Base-by-base conservation (phyloP, 2,797 vertebrate species). In the Melanotaenia boesemani region DNA sequence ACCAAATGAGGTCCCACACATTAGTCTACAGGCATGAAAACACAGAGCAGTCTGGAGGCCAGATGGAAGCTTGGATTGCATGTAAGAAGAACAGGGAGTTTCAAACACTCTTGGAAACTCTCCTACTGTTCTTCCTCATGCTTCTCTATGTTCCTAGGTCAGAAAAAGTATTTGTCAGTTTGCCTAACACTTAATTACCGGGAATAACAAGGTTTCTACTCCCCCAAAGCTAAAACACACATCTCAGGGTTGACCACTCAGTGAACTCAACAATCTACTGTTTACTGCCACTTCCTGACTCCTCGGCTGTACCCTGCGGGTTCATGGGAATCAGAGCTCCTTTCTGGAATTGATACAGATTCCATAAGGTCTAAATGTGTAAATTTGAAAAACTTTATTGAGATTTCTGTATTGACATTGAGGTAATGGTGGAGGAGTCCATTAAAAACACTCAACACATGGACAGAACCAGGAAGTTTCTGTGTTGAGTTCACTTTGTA, bases 31-130 rank as follows among this genome's bases (percentile, higher is more conserved):
- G 79, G 67, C 79, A 81, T 30, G n/a, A 70, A 87, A 77, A 85
- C 69, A 82, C 78, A 16, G 28, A 68, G 60, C 76, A 66, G 81
- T 89, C 92, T 94, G 93, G 91, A 88, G 52, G 79, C 79, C 92
- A 94, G 89, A 94, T 94, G 94, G 91, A 84, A 70, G 88, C 80
- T 73, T 72, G 72, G 78, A 81, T 86, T 81, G 77, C 83, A 93
- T 86, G 84, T 82, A 84, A 88, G 74, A 83, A 75, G 74, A 90
- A 85, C 85, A 83, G 76, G 81, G 91, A 78, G 70, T 75, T 87
- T 84, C 30, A 75, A 74, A 82, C 78, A 68, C 67, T 60, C 61
- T 80, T n/a, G 1, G 57, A 79, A 86, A 79, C 80, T 67, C 67
- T 88, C 70, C 70, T 78, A 73, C 71, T 83, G 73, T 82, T 85